A percentile compares a stretch with the other conserved stretches of the same genome.
These are phyloP conservation scores for Pocillopora damicornis DNA, from an alignment of 64 coral and sea anemone genomes.

Conservation along the genomic window DNA sequence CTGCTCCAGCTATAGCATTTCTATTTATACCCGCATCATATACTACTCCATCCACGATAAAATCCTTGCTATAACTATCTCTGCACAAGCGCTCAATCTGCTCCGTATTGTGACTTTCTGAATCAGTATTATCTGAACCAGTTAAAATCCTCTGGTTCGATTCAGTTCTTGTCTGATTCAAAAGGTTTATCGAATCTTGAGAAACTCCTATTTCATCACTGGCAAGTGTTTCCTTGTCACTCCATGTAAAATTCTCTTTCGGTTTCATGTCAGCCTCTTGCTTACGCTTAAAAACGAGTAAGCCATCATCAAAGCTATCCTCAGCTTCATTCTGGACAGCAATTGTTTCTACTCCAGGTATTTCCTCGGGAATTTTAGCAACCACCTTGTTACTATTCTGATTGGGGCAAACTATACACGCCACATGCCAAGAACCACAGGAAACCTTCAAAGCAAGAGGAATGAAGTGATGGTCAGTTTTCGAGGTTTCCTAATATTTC, in stretches of 20 bases:
- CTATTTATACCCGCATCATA: neutral
- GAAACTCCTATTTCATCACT: neutral
- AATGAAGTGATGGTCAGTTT: neutral
- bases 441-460: conserved; percentile 46
- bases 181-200: neutral
- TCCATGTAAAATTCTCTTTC: neutral
- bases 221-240: neutral
- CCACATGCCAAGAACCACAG: conserved; percentile 88
- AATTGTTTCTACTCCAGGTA: neutral
- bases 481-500: too few relatives aligned
- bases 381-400: neutral
- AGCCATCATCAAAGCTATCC: neutral
- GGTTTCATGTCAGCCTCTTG: neutral
- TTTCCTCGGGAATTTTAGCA: neutral
- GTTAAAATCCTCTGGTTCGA: neutral
- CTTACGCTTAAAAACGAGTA: neutral
- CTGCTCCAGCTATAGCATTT: neutral
- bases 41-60: neutral
- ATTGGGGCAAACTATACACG: conserved; percentile 56
- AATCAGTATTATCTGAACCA: conserved; percentile 44
- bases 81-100: neutral
- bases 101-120: neutral
- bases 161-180: neutral
- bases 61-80: neutral
- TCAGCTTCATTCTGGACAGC: neutral